These are phyloP conservation scores for Siphonodentalium dalli DNA, from an alignment of 2,888 invertebrate genomes.

Conservation along the genomic window DNA sequence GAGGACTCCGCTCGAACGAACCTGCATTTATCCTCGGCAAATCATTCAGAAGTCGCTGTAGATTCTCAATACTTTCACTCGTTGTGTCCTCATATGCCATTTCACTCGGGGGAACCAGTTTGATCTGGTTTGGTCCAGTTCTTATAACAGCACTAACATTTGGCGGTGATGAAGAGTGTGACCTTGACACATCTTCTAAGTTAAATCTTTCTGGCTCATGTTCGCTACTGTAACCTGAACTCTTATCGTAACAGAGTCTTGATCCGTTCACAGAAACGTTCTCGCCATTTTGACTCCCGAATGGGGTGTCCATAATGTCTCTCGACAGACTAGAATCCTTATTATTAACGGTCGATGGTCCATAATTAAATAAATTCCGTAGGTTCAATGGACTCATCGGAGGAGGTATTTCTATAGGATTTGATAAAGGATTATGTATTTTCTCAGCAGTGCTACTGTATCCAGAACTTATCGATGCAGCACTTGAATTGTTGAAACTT, in stretches of 20 bases:
- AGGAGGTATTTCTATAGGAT: slow-evolving; percentile 50
- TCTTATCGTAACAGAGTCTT: slow-evolving; percentile 49
- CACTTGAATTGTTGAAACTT: no score
- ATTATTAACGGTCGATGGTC: slow-evolving; percentile 30
- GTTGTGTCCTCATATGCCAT: slow-evolving; percentile 30
- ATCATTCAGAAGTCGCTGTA: slow-evolving; percentile 48
- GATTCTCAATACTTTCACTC: slow-evolving; percentile 33
- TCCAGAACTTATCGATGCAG: no score
- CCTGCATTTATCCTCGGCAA: slow-evolving; percentile 53
- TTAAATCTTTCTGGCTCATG: slow-evolving; percentile 52
- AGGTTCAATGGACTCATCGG: slow-evolving; percentile 54
- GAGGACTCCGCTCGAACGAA: slow-evolving; percentile 45
- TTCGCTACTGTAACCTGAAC: slow-evolving; percentile 57
- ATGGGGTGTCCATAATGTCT: slow-evolving; percentile 43
- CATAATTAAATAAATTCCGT: slow-evolving; percentile 45
- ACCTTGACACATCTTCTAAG: slow-evolving; percentile 44
- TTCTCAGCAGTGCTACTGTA: no score
- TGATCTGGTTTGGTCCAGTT: slow-evolving; percentile 56
- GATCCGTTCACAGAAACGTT: slow-evolving; percentile 46
- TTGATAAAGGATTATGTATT: no score
- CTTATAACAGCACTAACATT: slow-evolving; percentile 55
- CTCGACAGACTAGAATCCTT: slow-evolving; percentile 22
- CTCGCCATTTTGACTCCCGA: slow-evolving; percentile 43
- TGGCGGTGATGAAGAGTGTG: slow-evolving; percentile 45
- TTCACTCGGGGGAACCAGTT: slow-evolving; percentile 49